A percentile compares a stretch with the other conserved stretches of the same genome.
Evolutionary conservation across 2,113 vertebrate species (phyloP).

Genomic region (Morphnarchus princeps): DNA sequence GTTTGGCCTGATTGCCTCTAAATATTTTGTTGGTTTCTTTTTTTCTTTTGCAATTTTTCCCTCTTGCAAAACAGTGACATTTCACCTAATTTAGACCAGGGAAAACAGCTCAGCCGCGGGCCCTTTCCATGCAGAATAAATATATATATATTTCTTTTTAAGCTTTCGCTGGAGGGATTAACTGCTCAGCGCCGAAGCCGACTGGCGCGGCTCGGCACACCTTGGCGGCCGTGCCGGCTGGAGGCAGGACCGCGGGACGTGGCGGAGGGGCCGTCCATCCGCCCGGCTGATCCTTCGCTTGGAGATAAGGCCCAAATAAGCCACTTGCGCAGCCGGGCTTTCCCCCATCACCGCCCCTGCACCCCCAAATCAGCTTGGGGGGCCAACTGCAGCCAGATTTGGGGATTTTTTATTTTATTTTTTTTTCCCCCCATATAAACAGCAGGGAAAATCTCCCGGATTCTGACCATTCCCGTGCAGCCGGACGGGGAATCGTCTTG

Average conservation of each 20-base stretch:
- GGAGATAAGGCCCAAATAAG: neutral
- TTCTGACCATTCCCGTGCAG: rapidly evolving
- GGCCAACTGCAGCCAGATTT: rapidly evolving
- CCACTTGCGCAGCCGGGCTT: neutral
- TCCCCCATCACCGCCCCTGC: neutral
- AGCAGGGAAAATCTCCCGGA: rapidly evolving
- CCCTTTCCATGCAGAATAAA: neutral
- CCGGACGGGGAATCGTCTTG: rapidly evolving
- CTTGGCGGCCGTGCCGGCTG: neutral
- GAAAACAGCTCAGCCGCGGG: neutral
- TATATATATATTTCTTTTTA: neutral
- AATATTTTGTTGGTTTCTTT: neutral
- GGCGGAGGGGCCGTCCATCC: neutral
- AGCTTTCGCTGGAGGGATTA: neutral
- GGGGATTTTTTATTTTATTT: neutral
- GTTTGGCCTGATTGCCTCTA: neutral
- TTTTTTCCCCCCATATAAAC: neutral
- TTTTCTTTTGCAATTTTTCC: neutral
- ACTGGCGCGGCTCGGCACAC: neutral
- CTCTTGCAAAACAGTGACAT: neutral
- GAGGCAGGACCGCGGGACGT: neutral
- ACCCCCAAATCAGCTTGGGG: neutral
- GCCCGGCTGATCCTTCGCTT: neutral
- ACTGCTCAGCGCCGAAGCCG: neutral
- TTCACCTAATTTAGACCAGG: neutral